Evolutionary conservation across 1,140 invertebrate species (phyloP), one percentile per base, ranked within the genome.

Genomic region (Nixonia krombeini): DNA sequence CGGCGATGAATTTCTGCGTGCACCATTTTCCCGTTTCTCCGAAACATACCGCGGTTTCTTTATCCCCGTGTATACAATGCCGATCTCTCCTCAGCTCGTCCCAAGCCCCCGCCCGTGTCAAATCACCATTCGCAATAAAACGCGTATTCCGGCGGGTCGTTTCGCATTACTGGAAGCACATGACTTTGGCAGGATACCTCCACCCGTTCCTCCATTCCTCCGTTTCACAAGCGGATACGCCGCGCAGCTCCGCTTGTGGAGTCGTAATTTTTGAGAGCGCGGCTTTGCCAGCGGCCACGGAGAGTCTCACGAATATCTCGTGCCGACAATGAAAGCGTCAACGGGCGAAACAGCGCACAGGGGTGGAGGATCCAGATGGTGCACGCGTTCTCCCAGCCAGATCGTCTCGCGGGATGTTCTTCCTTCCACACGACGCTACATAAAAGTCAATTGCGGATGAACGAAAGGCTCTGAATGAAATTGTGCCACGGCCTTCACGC

Each of bases 321-420:
- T 16, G 12, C 42, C 9, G 37, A 25, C 16, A 59, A 46, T 50
- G 26, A 55, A 66, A 42, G 52, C 42, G 23, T 17, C 42, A 6
- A 29, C 18, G 1, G 12, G 52, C 52, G 2, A 37, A 16, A 13
- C 10, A 37, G 33, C 38, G 23, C 28, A 37, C 26, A 26, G 29
- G 40, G 42, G n/a, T 51, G 28, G 35, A 31, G 56, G 56, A 67
- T 59, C 63, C 63, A 67, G 63, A 67, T 67, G 63, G 45, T 67
- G 45, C 40, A 51, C 50, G 45, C 51, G 50, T 29, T 59, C 49
- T 47, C 15, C 45, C 25, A 23, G 44, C 41, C 4, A 37, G 33
- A 63, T 55, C 21, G 38, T 29, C 44, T 55, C 29, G 51, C 50
- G 42, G 9, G 50, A 55, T 46, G 50, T 55, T 47, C 33, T 59